Conservation (phyloP, 2,888 invertebrate species). For the Meloe dianella region DNA sequence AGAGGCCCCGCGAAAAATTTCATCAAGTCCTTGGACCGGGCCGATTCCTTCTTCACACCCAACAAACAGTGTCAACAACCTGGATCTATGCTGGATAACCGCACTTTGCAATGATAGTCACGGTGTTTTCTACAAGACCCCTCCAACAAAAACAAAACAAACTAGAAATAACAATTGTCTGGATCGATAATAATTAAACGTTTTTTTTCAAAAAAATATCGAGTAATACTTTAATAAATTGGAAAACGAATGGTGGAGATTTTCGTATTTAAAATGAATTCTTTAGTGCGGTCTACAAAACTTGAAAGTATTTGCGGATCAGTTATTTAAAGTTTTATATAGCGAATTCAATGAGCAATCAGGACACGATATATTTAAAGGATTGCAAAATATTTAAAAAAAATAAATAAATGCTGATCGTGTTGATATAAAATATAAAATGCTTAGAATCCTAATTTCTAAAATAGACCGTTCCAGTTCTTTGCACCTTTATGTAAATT, state of each 20-base stretch:
- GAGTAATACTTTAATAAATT: not conserved
- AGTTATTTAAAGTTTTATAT: not conserved
- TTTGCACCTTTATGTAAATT: slow-evolving; percentile 1
- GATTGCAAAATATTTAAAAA: not conserved
- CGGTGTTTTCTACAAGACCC: slow-evolving; percentile 14
- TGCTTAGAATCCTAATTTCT: not conserved
- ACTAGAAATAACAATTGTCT: not conserved
- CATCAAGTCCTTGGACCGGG: slow-evolving; percentile 24
- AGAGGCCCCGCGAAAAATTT: slow-evolving; percentile 15
- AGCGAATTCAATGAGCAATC: slow-evolving; percentile 2
- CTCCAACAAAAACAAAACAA: not conserved
- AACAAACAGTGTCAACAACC: slow-evolving; percentile 29
- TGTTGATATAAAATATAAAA: no score
- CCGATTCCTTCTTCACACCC: not conserved
- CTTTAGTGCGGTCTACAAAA: slow-evolving; percentile 4
- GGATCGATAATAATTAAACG: slow-evolving; percentile 8
- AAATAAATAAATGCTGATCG: no score
- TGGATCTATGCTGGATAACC: slow-evolving; percentile 29
- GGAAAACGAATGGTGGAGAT: not conserved
- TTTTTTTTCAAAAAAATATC: not conserved
- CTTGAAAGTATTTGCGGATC: slow-evolving; percentile 3
- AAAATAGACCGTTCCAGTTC: not conserved
- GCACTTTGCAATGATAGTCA: slow-evolving; percentile 23
- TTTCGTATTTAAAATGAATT: not conserved
- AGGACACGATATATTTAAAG: not conserved